These are phyloP conservation scores for Brachionus asplanchnoidis DNA, from an alignment of 1,140 invertebrate genomes.

Conservation along the genomic window DNA sequence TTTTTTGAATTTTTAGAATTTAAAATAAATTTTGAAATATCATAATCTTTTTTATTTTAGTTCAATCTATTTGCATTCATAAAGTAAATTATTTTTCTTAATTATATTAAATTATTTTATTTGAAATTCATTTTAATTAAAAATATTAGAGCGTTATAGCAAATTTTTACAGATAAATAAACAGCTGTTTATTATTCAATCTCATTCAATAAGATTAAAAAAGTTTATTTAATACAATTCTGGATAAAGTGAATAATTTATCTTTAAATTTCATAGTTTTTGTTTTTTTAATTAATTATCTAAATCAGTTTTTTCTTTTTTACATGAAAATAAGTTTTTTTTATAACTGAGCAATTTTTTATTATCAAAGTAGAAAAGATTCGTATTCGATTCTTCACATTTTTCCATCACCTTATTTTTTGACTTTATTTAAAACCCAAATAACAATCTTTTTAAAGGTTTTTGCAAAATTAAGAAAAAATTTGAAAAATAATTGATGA, in stretches of 20 bases:
- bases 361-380: too few relatives aligned
- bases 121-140: too few relatives aligned
- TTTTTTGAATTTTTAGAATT: neutral
- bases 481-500: neutral
- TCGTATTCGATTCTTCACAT: neutral
- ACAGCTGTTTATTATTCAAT: neutral
- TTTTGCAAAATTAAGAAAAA: neutral
- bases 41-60: neutral
- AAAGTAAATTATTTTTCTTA: neutral
- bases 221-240: neutral
- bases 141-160: too few relatives aligned
- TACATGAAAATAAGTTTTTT: neutral
- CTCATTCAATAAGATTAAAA: neutral
- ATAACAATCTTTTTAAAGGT: neutral
- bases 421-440: neutral
- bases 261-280: neutral
- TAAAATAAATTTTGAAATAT: neutral
- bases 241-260: neutral
- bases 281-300: neutral
- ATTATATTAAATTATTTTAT: neutral
- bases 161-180: neutral
- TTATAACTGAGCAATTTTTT: neutral
- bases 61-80: neutral
- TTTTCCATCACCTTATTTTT: neutral
- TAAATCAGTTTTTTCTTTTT: neutral